Percentiles rank a stretch among this genome's conserved stretches.
phyloP scores from a whole-genome alignment of 2,797 vertebrate genomes.

The Hydrolagus colliei region DNA sequence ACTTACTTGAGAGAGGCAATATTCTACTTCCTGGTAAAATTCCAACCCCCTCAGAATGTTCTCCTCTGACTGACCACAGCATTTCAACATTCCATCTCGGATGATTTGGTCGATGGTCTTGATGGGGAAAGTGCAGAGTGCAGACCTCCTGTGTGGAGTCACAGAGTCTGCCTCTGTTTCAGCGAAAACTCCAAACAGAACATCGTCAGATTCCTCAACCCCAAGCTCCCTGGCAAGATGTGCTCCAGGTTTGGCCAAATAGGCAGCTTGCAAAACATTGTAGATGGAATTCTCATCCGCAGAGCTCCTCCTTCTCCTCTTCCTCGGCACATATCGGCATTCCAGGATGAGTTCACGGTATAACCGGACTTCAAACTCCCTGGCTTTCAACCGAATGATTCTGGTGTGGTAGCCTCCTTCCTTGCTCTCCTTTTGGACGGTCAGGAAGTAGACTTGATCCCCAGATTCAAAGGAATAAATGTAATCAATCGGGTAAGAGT shows the following conservation, averaged over 20 bases:
- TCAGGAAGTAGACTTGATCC: constrained; percentile 81
- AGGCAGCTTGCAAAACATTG: constrained; percentile 78
- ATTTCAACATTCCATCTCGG: constrained; percentile 65
- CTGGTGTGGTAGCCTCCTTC: constrained; percentile 67
- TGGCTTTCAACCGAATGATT: constrained; percentile 65
- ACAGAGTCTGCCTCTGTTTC: constrained; percentile 50
- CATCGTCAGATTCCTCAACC: constrained; percentile 56
- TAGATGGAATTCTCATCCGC: constrained; percentile 58
- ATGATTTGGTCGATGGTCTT: constrained; percentile 66
- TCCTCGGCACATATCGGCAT: constrained; percentile 76
- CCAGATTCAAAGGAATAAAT: constrained; percentile 71
- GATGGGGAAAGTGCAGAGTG: constrained; percentile 82
- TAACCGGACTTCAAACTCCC: constrained; percentile 52
- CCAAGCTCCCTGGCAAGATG: constrained; percentile 70
- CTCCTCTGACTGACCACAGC: constrained; percentile 59
- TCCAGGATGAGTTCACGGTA: constrained; percentile 83
- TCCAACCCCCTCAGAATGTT: constrained; percentile 68
- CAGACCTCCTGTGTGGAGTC: constrained; percentile 55
- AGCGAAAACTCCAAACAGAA: constrained; percentile 78
- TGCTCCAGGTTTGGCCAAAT: constrained; percentile 62
- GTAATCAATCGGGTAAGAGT: constrained; percentile 73
- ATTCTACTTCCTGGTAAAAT: constrained; percentile 74
- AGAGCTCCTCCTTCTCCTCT: constrained; percentile 50
- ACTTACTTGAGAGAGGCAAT: constrained; percentile 83
- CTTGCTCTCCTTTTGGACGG: constrained; percentile 65